Base-by-base conservation (phyloP, 2,888 invertebrate genomes). In the Pegoplata infirma region DNA sequence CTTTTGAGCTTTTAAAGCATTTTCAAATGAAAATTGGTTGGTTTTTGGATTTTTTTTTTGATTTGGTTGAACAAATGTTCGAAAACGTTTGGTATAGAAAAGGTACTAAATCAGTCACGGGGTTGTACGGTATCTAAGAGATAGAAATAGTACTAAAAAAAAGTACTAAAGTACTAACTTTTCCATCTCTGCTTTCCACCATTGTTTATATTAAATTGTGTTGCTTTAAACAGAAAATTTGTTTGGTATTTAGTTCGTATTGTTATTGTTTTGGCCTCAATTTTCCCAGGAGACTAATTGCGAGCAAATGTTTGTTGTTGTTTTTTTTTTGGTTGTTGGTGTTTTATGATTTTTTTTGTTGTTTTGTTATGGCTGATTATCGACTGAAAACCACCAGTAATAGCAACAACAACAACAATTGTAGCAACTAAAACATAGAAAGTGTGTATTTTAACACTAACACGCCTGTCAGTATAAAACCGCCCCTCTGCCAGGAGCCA, bases 221-320 rank as follows among this genome's bases (percentile, higher is more conserved):
- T n/a, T n/a, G 55, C 36, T 64, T 36, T 49, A 63, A 72, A 64
- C 17, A 21, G n/a, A 51, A 12, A 49, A 10, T 21, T 25, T 51
- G n/a, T 25, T 14, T 51, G 7, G 49, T 64, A 10, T 21, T 25
- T 51, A 5, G n/a, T 14, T 51, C 5, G 49, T 64, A 23, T 64
- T 47, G 47, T 63, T 63, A 40, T 74, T 21, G 49, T 63, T 49
- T 49, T 28, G 40, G 55, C 55, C n/a, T 40, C 49, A 56, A 40
- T 40, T 49, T 61, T 49, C 78, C 78, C 79, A 17, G 14, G 71
- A 71, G 75, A 67, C 71, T 71, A 75, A 75, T 79, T 71, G 66
- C 47, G 25, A 67, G 32, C 71, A 79, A 79, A 79, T 79, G 71
- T 71, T 79, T 74, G 49, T 56, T n/a, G n/a, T 71, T 56, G 44